Base-by-base conservation (phyloP, 2,113 vertebrate genomes). In the Nymphicus hollandicus region DNA sequence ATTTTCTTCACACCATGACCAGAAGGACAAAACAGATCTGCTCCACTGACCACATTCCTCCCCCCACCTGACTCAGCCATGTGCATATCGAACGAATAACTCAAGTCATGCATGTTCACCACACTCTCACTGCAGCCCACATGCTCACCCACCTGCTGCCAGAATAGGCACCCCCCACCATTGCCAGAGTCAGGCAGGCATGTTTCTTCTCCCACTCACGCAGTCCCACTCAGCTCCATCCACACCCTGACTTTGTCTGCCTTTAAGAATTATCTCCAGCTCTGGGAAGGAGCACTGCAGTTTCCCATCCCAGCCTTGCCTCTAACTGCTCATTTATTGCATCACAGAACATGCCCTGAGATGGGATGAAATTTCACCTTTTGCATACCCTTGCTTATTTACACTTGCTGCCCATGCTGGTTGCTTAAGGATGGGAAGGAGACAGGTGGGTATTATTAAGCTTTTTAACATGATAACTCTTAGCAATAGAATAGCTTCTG, bases 161-260 rank as follows among this genome's bases (percentile, higher is more conserved):
- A 89, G 65, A 94, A 94, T 64, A 92, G 39, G 79, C 47, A 68
- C 13, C 63, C 78, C 27, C 76, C 29, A 69, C 16, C 53, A 65
- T 46, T 78, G 49, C 64, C 77, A 91, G 83, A 95, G 63, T 73
- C 14, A 82, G 77, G 80, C 77, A 79, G 88, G 58, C 81, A 95
- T 94, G 68, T 50, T 97, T 90, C 86, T 85, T 78, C 81, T 89
- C 90, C 84, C 87, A 95, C 88, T 95, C 81, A 49, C 2, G 1
- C 44, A 83, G 64, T 91, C 90, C 92, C 92, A 96, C 92, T 84
- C 72, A 89, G 86, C 61, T 86, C 44, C 66, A 95, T 90, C 88
- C 93, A 92, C 63, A 96, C 27, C 83, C 72, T 16, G 6, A 77
- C 61, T 47, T 58, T 96, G 79, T 82, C 81, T 96, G 65, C 56